Percentiles rank a stretch among this genome's conserved stretches.
Evolutionary conservation across 37 sponge, comb jelly and placozoan species (phyloP).

Genomic region (Bolinopsis microptera): DNA sequence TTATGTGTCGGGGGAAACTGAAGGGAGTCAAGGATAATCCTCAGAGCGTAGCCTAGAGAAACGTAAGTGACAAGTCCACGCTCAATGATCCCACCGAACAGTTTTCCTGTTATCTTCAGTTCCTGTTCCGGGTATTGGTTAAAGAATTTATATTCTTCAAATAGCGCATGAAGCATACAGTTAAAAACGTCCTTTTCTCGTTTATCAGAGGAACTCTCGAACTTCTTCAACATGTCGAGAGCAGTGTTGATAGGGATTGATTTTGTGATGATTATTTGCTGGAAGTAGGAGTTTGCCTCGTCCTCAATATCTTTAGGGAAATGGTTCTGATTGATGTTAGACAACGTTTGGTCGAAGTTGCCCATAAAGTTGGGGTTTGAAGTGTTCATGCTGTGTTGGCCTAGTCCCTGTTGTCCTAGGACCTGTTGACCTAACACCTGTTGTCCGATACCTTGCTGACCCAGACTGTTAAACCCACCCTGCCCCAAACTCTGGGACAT

Average conservation of each 20-base stretch:
- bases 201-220: slow-evolving; percentile 80
- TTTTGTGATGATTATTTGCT: slow-evolving; percentile 72
- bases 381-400: slow-evolving; percentile 42
- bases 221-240: slow-evolving; percentile 81
- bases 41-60: slow-evolving; percentile 81
- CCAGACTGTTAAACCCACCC: neutral
- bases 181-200: slow-evolving; percentile 91
- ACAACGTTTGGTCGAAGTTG: slow-evolving; percentile 69
- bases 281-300: slow-evolving; percentile 94
- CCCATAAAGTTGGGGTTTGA: neutral
- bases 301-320: slow-evolving; percentile 85
- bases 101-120: slow-evolving; percentile 91
- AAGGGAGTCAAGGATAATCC: slow-evolving; percentile 88
- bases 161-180: slow-evolving; percentile 94
- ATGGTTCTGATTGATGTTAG: slow-evolving; percentile 59
- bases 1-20: slow-evolving; percentile 81
- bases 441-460: slow-evolving; percentile 12
- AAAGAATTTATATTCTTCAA: slow-evolving; percentile 99
- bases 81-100: slow-evolving; percentile 98
- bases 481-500: neutral
- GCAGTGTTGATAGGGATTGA: slow-evolving; percentile 82
- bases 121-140: slow-evolving; percentile 96
- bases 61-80: slow-evolving; percentile 89
- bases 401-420: slow-evolving; percentile 18
- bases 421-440: slow-evolving; percentile 6